Percentiles rank a stretch among this genome's conserved stretches.
phyloP scores from a whole-genome alignment of 2,888 invertebrate genomes.

The Syrphus vitripennis region DNA sequence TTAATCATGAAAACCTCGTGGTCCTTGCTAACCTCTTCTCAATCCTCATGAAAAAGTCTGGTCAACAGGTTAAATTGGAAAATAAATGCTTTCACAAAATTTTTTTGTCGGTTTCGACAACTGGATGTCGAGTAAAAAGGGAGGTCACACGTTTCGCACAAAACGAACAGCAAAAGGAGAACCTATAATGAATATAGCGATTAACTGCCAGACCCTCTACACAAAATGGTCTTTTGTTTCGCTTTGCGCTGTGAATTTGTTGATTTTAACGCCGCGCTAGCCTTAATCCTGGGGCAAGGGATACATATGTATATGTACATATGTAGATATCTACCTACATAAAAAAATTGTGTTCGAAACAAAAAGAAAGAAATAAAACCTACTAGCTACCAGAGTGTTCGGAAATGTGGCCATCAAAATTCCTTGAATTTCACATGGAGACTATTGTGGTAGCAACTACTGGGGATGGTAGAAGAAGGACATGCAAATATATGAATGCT shows the following conservation, averaged over 20 bases:
- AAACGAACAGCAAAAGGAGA: not conserved
- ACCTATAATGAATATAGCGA: constrained; percentile 61
- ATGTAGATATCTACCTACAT: not conserved
- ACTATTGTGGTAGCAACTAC: not conserved
- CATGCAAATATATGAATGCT: not conserved
- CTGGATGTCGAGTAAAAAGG: constrained; percentile 14
- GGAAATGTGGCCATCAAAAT: constrained; percentile 48
- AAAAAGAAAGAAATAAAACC: constrained; percentile 4
- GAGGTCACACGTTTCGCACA: constrained; percentile 6
- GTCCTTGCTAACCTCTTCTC: not conserved
- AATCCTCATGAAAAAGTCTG: not conserved
- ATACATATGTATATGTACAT: not conserved
- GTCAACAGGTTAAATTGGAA: constrained; percentile 65
- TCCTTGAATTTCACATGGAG: constrained; percentile 43
- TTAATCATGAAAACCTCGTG: not conserved
- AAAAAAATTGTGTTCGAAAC: not conserved
- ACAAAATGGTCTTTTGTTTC: constrained; percentile 40
- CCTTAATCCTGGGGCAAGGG: constrained; percentile 28
- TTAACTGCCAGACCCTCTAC: constrained; percentile 55
- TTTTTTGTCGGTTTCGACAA: constrained; percentile 27
- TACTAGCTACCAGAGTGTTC: constrained; percentile 14
- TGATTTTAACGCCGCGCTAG: constrained; percentile 63
- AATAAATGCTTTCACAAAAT: constrained; percentile 57
- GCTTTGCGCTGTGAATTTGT: constrained; percentile 45
- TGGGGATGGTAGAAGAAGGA: not conserved